Evolutionary conservation across 2,797 vertebrate genomes (phyloP).

Genomic region (Alfaro cultratus): DNA sequence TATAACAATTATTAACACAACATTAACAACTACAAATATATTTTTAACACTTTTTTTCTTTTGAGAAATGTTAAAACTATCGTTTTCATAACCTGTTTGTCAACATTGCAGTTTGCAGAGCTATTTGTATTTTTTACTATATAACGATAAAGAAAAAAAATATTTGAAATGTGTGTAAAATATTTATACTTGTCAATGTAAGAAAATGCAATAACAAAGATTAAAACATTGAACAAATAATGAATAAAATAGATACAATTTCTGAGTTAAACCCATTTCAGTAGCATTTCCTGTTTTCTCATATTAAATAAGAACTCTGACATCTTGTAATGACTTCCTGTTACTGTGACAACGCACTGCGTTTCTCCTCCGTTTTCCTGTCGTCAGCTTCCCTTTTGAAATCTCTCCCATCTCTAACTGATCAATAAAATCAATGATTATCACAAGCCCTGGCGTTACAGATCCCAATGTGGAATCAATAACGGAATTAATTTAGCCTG

Average conservation of each 20-base stretch:
- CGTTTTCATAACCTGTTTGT: not conserved
- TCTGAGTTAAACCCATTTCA: not conserved
- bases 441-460: slow-evolving; percentile 48
- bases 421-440: slow-evolving; percentile 75
- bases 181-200: not conserved
- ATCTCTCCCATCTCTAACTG: slow-evolving; percentile 42
- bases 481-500: slow-evolving; percentile 54
- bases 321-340: slow-evolving; percentile 4
- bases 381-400: slow-evolving; percentile 39
- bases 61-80: not conserved
- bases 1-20: not conserved
- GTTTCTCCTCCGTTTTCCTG: slow-evolving; percentile 9
- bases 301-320: not conserved
- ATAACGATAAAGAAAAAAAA: not conserved
- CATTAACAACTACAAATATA: not conserved
- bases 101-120: not conserved
- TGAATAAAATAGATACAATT: not conserved
- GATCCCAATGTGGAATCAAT: slow-evolving; percentile 69
- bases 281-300: not conserved
- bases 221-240: not conserved
- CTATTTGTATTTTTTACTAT: not conserved
- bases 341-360: slow-evolving; percentile 15
- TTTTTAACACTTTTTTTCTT: not conserved
- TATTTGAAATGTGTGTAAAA: not conserved
- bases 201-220: not conserved